Conservation (phyloP, 2,888 invertebrate species). For the Tuta absoluta region DNA sequence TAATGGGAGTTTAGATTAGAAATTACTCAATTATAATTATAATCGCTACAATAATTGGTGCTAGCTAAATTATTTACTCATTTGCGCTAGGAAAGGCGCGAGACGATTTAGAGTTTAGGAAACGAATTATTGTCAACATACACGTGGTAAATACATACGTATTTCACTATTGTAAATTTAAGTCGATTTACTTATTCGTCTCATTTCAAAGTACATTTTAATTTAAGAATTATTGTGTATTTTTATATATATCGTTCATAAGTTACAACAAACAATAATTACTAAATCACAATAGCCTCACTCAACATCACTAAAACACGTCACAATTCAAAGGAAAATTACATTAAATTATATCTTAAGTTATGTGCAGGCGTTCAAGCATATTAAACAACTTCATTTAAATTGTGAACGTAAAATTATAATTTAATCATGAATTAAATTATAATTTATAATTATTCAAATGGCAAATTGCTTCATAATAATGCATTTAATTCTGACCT, state of each 20-base stretch:
- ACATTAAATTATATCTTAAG: slow-evolving; percentile 39
- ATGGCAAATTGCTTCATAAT: slow-evolving; percentile 64
- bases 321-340: slow-evolving; percentile 1
- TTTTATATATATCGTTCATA: too few species aligned
- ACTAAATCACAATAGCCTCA: background rate
- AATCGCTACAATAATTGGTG: background rate
- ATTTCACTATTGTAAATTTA: slow-evolving; percentile 1
- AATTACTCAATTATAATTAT: background rate
- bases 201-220: background rate
- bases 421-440: background rate
- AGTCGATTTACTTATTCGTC: background rate
- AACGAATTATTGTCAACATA: slow-evolving; percentile 2
- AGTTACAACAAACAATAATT: too few species aligned
- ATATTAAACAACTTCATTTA: background rate
- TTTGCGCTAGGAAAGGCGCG: background rate
- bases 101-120: background rate
- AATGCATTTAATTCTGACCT: slow-evolving; percentile 76
- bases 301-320: background rate
- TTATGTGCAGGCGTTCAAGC: slow-evolving; percentile 33
- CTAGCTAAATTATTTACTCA: slow-evolving; percentile 11
- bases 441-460: background rate
- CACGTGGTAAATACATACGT: background rate
- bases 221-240: background rate
- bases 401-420: background rate
- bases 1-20: background rate